phyloP scores from a whole-genome alignment of 64 coral and sea anemone species.

The Montipora cactus region DNA sequence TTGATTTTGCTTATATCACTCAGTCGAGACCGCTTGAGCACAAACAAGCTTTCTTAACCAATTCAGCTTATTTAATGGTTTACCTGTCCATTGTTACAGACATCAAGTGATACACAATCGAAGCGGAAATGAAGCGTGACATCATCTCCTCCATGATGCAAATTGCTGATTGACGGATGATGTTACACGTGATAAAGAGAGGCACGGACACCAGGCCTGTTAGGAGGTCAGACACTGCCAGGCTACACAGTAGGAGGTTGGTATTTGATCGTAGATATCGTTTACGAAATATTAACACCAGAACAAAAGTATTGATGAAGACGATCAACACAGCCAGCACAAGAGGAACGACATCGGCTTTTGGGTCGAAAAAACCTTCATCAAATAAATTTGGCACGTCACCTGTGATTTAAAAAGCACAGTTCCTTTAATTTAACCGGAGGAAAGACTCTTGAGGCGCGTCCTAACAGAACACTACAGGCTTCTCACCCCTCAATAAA shows the following conservation, averaged over 20 bases:
- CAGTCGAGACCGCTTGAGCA: too few species aligned
- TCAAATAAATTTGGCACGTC: not conserved
- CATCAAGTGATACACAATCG: conserved; percentile 77
- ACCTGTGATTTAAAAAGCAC: not conserved
- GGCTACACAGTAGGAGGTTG: conserved; percentile 79
- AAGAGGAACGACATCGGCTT: conserved; percentile 49
- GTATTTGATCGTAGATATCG: conserved; percentile 69
- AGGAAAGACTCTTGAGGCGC: too few species aligned
- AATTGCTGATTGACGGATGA: conserved; percentile 13
- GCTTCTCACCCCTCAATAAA: too few species aligned
- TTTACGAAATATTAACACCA: conserved; percentile 45
- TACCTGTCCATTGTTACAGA: conserved; percentile 76
- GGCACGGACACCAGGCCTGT: conserved; percentile 74
- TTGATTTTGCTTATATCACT: too few species aligned
- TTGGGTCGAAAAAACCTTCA: conserved; percentile 34
- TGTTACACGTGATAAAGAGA: conserved; percentile 69
- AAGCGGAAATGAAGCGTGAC: conserved; percentile 62
- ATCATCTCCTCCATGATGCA: conserved; percentile 61
- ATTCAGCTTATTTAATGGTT: not conserved
- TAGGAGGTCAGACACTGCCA: conserved; percentile 79
- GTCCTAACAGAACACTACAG: too few species aligned
- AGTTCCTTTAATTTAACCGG: too few species aligned
- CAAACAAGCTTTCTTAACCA: not conserved
- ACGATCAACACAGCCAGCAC: conserved; percentile 58
- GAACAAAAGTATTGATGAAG: conserved; percentile 59